Base-by-base conservation (phyloP, 2,113 vertebrate genomes). In the Semnornis frantzii region DNA sequence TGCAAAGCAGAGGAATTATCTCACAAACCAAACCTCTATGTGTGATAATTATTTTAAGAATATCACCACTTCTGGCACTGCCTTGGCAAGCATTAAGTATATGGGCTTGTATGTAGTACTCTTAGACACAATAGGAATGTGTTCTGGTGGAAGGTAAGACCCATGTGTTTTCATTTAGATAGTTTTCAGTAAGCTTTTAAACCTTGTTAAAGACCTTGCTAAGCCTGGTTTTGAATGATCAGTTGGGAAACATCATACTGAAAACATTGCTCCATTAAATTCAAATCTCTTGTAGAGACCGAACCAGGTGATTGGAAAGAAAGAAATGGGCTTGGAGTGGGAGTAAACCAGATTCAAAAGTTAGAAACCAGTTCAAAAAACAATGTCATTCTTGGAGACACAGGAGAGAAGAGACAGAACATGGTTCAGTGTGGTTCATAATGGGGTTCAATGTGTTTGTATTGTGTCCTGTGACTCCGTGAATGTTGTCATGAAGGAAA, bases 161-260 rank as follows among this genome's bases (percentile, higher is more conserved):
- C 52, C 65, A 69, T 78, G 28, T 90, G 73, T 94, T 96, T 93
- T 81, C 73, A 75, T 92, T 93, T 90, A 88, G 73, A 78, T 78
- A 72, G 72, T 87, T 92, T 95, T 92, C 80, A 86, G 23, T 84
- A 84, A 86, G 82, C 69, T 93, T 95, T 83, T 94, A 86, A 90
- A 93, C 81, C 85, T 88, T 86, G 15, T 65, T 96, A 80, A 95
- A 92, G 83, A 82, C 8, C 33, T 75, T 90, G 54, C 69, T 94
- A 84, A 77, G 58, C 54, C 94, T 75, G 31, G 37, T 48, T 96
- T 93, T 86, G 48, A 90, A 88, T 60, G 62, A 86, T 92, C 54
- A 44, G 73, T 72, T 92, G 83, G 85, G 76, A 93, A 92, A 75
- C 60, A 90, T 50, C 21, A 7, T 82, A 79, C 92, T 86, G 88